phyloP scores from a whole-genome alignment of 2,113 vertebrate genomes.

The Grallaria varia region DNA sequence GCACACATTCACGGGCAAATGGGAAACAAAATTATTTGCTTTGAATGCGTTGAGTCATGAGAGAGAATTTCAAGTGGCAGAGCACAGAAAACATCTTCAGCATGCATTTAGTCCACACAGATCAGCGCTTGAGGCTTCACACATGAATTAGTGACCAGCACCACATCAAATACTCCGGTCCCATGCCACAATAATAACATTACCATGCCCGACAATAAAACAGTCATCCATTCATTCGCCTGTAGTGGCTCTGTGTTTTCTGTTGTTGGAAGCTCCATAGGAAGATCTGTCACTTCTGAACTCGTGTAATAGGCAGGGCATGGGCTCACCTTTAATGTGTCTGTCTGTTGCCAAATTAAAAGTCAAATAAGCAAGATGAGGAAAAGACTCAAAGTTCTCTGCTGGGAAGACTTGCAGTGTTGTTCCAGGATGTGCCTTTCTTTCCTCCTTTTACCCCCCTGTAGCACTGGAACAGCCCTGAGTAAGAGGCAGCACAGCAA shows the following conservation, averaged over 20 bases:
- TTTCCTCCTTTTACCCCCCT: not conserved
- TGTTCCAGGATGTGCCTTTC: not conserved
- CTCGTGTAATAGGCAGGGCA: not conserved
- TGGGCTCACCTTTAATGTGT: not conserved
- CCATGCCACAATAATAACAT: not conserved
- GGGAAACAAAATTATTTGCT: constrained; percentile 45
- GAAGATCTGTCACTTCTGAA: not conserved
- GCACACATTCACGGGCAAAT: not conserved
- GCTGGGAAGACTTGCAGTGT: not conserved
- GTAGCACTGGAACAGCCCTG: not conserved
- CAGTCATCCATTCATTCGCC: not conserved
- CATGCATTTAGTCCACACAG: constrained; percentile 2
- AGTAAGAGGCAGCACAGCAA: not conserved
- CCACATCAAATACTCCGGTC: not conserved
- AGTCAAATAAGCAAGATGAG: not conserved
- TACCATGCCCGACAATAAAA: not conserved
- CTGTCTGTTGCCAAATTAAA: not conserved
- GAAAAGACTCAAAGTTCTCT: not conserved
- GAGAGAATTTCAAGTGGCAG: constrained; percentile 17
- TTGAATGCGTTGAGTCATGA: constrained; percentile 7
- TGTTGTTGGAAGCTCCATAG: not conserved
- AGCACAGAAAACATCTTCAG: constrained; percentile 4
- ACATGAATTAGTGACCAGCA: not conserved
- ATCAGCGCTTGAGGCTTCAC: not conserved
- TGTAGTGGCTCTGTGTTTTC: not conserved